Base-by-base conservation (phyloP, 35 echinoderm and acorn worm species). In the Apostichopus californicus region DNA sequence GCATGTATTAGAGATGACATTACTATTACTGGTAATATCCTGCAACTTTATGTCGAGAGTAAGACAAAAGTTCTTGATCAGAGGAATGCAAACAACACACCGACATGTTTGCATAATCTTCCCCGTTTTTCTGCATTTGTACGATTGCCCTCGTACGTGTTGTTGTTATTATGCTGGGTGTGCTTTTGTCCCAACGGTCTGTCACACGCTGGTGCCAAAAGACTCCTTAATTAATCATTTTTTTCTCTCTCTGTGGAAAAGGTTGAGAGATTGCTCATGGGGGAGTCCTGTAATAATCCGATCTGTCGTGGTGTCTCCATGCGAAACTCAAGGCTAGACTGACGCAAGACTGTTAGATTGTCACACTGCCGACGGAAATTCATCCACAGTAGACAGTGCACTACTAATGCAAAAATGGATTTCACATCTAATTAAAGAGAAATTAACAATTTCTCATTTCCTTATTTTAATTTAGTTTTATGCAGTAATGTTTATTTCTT, bases 221-320 rank as follows among this genome's bases (percentile, higher is more conserved):
- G 81, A 85, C 81, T 85, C 81, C 81, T 85, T 85, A 85, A 85
- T 85, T 85, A 85, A 85, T 85, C 57, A 85, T 85, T 85, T 85
- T 46, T 46, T 46, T 46, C 34, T 85, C 81, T 85, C 81, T 85
- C 81, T 58, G 56, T 58, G n/a, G 81, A 85, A 85, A 46, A 85
- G 81, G 81, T 85, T 85, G 81, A 85, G 57, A 85, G 81, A 85
- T 85, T 58, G 81, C 81, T 85, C 81, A 85, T 85, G 81, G 81
- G 81, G 81, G 81, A 85, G 81, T 85, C 81, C 81, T 85, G 81
- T 85, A 85, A 85, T 85, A 58, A 85, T 56, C 78, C 57, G 56
- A 58, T 57, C 81, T 85, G 55, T 85, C 81, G 55, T 59, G 55
- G 81, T 85, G 81, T 85, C 56, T 59, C 81, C 56, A 55, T 58